Conservation (phyloP, 2,113 vertebrate species). For the Polypterus senegalus region DNA sequence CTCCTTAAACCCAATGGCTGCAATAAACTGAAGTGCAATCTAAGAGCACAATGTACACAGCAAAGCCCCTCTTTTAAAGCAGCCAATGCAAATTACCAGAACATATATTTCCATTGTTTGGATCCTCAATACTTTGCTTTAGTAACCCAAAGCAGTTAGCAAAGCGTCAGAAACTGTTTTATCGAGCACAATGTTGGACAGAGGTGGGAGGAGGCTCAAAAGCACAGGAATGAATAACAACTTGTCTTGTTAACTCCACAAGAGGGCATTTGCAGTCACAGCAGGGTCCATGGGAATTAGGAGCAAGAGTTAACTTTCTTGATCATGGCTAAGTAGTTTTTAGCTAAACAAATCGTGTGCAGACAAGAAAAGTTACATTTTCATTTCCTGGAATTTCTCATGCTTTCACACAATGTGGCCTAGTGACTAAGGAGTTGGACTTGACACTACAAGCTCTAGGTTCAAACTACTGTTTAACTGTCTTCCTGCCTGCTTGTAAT, state of each 20-base stretch:
- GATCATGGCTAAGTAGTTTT: background rate
- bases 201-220: background rate
- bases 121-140: background rate
- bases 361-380: slow-evolving; percentile 1
- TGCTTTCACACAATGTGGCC: too few relatives aligned
- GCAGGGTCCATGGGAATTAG: slow-evolving; percentile 11
- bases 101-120: too few relatives aligned
- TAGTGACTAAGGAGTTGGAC: too few relatives aligned
- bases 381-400: slow-evolving; percentile 5
- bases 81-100: too few relatives aligned
- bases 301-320: background rate
- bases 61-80: too few relatives aligned
- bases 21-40: too few relatives aligned
- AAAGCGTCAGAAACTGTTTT: slow-evolving; percentile 3
- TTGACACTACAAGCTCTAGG: too few relatives aligned
- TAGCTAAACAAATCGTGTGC: slow-evolving; percentile 14
- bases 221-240: slow-evolving; percentile 8
- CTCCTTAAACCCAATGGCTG: too few relatives aligned
- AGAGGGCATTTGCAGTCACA: slow-evolving; percentile 10
- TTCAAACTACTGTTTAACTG: too few relatives aligned
- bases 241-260: slow-evolving; percentile 2
- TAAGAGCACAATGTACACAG: too few relatives aligned
- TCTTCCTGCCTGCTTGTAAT: too few relatives aligned
- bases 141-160: slow-evolving; percentile 7
- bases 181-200: background rate